A percentile compares a stretch with the other conserved stretches of the same genome.
Evolutionary conservation across 2,113 vertebrate species (phyloP).

Genomic region (Grammomys surdaster): DNA sequence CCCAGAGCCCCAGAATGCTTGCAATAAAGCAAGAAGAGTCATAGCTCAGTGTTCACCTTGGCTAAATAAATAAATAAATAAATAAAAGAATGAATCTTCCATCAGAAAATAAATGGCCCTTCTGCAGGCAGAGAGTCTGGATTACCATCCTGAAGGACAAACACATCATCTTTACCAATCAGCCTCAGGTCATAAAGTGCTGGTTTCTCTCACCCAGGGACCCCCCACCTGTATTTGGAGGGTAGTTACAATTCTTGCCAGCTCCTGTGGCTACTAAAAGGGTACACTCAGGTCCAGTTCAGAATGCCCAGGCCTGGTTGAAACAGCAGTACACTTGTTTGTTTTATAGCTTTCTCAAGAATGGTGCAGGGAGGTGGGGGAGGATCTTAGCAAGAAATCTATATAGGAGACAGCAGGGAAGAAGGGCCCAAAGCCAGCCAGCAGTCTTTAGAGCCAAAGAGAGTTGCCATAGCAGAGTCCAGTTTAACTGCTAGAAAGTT

Average conservation of each 20-base stretch:
- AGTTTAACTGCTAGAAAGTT: neutral
- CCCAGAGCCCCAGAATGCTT: neutral
- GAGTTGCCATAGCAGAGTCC: neutral
- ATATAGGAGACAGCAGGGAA: neutral
- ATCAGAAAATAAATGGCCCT: slow-evolving; percentile 65
- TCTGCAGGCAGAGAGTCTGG: neutral
- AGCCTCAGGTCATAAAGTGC: accelerated
- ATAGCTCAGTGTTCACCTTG: slow-evolving; percentile 59
- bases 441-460: neutral
- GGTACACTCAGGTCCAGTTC: neutral
- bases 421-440: neutral
- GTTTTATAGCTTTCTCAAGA: neutral
- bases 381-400: neutral
- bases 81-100: slow-evolving; percentile 50
- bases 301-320: neutral
- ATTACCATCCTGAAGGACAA: slow-evolving; percentile 60
- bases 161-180: neutral
- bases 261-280: neutral
- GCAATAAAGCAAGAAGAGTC: neutral
- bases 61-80: slow-evolving; percentile 43
- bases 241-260: neutral
- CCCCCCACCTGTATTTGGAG: no score
- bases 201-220: neutral
- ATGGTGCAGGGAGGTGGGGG: neutral
- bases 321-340: neutral